Evolutionary conservation across 2,113 vertebrate species (phyloP).

Genomic region (Hiodon alosoides): DNA sequence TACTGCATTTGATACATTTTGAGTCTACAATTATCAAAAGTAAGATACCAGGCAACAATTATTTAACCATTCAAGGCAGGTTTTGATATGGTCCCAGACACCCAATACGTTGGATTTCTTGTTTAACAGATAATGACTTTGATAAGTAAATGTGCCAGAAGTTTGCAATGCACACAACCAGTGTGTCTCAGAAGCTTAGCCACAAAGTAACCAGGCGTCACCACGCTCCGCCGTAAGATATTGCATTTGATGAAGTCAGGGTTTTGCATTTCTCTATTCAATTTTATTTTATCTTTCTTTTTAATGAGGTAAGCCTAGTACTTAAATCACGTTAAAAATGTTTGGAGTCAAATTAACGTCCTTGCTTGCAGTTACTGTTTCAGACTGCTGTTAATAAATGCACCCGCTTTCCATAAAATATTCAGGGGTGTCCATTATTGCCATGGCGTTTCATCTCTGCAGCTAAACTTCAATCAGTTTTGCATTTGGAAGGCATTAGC

Average conservation of each 20-base stretch:
- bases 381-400: constrained; percentile 63
- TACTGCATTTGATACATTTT: constrained; percentile 6
- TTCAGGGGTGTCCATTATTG: constrained; percentile 68
- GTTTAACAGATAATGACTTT: constrained; percentile 30
- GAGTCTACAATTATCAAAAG: constrained; percentile 13
- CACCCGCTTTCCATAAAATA: constrained; percentile 72
- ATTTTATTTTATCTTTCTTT: constrained; percentile 68
- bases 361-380: constrained; percentile 54
- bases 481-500: constrained; percentile 70
- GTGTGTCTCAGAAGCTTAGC: constrained; percentile 29
- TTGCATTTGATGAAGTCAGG: constrained; percentile 60
- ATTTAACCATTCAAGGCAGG: constrained; percentile 16
- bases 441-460: constrained; percentile 62
- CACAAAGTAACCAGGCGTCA: constrained; percentile 36
- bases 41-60: constrained; percentile 1
- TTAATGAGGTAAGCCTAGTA: constrained; percentile 53
- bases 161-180: constrained; percentile 19
- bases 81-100: constrained; percentile 7
- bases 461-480: constrained; percentile 70
- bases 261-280: constrained; percentile 65
- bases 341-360: constrained; percentile 61
- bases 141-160: constrained; percentile 23
- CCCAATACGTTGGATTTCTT: constrained; percentile 27
- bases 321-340: constrained; percentile 67
- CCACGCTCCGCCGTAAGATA: constrained; percentile 40